Evolutionary conservation across 1,140 invertebrate genomes (phyloP).

Genomic region (Eulimnadia texana): DNA sequence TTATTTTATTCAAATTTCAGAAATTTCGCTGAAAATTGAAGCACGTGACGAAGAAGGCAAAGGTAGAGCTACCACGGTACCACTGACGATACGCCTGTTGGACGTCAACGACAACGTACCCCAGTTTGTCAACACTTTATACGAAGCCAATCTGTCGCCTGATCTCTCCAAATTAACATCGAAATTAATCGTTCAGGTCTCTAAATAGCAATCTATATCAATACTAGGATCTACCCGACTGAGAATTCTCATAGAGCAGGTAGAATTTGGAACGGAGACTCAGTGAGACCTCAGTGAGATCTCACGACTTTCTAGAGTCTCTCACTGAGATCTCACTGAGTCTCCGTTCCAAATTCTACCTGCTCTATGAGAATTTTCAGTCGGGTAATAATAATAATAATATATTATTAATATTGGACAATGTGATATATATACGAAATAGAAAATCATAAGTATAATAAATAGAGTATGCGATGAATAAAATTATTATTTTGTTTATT

Average conservation of each 20-base stretch:
- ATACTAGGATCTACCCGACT: background rate
- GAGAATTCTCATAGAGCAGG: too few species aligned
- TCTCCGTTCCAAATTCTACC: too few species aligned
- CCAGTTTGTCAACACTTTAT: slow-evolving; percentile 57
- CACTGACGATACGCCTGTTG: slow-evolving; percentile 53
- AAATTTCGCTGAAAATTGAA: slow-evolving; percentile 39
- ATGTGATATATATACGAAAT: too few species aligned
- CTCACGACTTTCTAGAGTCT: too few species aligned
- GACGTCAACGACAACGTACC: slow-evolving; percentile 81
- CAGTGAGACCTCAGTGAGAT: too few species aligned
- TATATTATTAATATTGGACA: too few species aligned
- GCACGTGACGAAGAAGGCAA: slow-evolving; percentile 68
- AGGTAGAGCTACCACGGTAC: slow-evolving; percentile 49
- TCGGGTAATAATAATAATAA: too few species aligned
- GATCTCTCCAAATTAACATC: slow-evolving; percentile 37
- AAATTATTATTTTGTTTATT: background rate
- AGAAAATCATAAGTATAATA: background rate
- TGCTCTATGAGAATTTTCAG: too few species aligned
- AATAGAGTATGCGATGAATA: background rate
- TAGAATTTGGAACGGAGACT: too few species aligned
- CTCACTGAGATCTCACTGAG: too few species aligned
- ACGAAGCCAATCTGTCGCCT: slow-evolving; percentile 62
- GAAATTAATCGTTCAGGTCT: slow-evolving; percentile 24
- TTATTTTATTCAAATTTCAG: slow-evolving; percentile 11
- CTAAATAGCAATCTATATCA: background rate